phyloP scores from a whole-genome alignment of 2,797 vertebrate species.

The Gouania willdenowi region DNA sequence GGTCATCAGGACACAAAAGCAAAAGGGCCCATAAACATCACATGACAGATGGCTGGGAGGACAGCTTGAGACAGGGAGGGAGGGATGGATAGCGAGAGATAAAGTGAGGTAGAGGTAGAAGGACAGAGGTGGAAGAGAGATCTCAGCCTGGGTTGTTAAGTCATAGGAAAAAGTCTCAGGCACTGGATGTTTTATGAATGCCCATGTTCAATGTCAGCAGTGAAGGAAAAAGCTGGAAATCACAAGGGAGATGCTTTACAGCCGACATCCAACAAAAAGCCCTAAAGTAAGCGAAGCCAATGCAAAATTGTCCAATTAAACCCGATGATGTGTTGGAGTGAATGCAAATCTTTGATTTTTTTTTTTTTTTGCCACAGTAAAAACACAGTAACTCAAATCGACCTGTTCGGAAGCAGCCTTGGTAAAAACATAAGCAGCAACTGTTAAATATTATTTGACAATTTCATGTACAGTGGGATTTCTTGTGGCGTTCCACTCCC shows the following conservation, averaged over 20 bases:
- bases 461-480: no score
- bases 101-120: constrained; percentile 57
- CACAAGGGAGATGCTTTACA: constrained; percentile 21
- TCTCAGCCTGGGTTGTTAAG: constrained; percentile 54
- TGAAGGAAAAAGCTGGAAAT: constrained; percentile 21
- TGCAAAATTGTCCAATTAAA: constrained; percentile 10
- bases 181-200: constrained; percentile 46
- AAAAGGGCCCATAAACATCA: constrained; percentile 77
- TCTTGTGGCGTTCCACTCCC: no score
- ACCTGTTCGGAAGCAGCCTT: background rate
- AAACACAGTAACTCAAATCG: background rate
- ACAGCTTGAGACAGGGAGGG: constrained; percentile 63
- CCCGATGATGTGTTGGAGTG: constrained; percentile 2
- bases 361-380: background rate
- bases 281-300: background rate
- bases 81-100: constrained; percentile 57
- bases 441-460: background rate
- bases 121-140: constrained; percentile 61
- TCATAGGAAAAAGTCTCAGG: constrained; percentile 50
- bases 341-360: constrained; percentile 1
- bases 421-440: background rate
- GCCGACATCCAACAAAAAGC: constrained; percentile 9
- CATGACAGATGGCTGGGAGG: constrained; percentile 76
- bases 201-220: constrained; percentile 54
- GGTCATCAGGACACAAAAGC: constrained; percentile 80